These are phyloP conservation scores for Eurytoma adleriae DNA, from an alignment of 2,888 invertebrate genomes.

Conservation along the genomic window DNA sequence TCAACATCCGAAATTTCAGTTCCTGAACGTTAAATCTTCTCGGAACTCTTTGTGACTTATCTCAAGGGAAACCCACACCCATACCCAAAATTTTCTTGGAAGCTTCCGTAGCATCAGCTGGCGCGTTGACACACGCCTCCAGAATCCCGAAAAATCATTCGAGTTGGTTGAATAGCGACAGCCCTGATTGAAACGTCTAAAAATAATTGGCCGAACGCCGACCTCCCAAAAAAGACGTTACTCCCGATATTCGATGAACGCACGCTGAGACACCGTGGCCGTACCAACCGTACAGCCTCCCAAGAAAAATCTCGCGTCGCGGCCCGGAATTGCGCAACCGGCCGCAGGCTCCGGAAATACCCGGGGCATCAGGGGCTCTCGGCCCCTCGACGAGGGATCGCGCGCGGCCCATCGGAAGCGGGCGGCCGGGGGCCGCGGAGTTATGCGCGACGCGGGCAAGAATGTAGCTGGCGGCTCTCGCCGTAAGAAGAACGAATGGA, in stretches of 20 bases:
- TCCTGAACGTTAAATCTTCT: neutral
- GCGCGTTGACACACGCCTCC: conserved; percentile 9
- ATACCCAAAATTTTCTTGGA: neutral
- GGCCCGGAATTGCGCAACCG: conserved; percentile 28
- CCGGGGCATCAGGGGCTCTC: conserved; percentile 5
- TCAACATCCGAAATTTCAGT: neutral
- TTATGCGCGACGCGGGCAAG: conserved; percentile 73
- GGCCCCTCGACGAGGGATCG: neutral
- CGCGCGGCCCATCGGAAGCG: conserved; percentile 17
- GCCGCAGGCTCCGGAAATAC: conserved; percentile 42
- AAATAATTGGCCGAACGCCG: conserved; percentile 25
- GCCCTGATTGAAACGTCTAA: conserved; percentile 40
- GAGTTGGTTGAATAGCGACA: no score
- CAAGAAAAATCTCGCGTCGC: neutral
- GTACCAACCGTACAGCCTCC: no score
- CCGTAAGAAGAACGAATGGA: conserved; percentile 71
- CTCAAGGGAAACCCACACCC: neutral
- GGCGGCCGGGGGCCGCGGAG: conserved; percentile 60
- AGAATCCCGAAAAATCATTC: neutral
- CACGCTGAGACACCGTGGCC: no score
- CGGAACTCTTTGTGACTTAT: neutral
- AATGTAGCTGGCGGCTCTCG: conserved; percentile 66
- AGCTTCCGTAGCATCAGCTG: conserved; percentile 20
- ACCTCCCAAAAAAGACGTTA: neutral
- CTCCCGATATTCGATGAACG: neutral